A percentile compares a stretch with the other conserved stretches of the same genome.
phyloP scores from a whole-genome alignment of 2,113 vertebrate species.

The Mesocricetus auratus region DNA sequence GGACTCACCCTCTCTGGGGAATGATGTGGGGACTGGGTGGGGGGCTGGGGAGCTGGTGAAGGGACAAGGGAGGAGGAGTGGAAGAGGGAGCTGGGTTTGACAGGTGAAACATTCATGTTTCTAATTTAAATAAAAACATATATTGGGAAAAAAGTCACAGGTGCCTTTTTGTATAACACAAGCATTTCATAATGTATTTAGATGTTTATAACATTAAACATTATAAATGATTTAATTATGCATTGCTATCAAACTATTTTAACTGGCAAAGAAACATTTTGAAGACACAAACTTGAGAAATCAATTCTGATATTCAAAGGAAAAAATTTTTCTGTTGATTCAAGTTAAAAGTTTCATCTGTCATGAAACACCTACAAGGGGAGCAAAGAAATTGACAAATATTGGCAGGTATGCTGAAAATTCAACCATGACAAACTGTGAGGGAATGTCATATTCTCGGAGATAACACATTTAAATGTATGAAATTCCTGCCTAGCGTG shows the following conservation, averaged over 20 bases:
- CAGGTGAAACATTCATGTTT: too few relatives aligned
- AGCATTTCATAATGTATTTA: background rate
- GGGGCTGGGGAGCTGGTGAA: too few relatives aligned
- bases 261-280: background rate
- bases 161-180: background rate
- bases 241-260: background rate
- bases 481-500: slow-evolving; percentile 21
- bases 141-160: too few relatives aligned
- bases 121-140: too few relatives aligned
- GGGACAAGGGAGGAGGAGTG: too few relatives aligned
- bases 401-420: slow-evolving; percentile 29
- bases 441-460: background rate
- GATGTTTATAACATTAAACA: background rate
- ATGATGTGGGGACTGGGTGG: too few relatives aligned
- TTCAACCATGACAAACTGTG: background rate
- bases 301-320: background rate
- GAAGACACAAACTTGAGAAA: background rate
- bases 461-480: slow-evolving; percentile 1
- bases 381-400: slow-evolving; percentile 44
- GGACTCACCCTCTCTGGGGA: too few relatives aligned
- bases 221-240: background rate
- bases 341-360: background rate
- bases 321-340: background rate
- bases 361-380: background rate
- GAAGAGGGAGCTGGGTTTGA: too few relatives aligned